Conservation (phyloP, 2,888 invertebrate genomes). For the Dorcus hopei region DNA sequence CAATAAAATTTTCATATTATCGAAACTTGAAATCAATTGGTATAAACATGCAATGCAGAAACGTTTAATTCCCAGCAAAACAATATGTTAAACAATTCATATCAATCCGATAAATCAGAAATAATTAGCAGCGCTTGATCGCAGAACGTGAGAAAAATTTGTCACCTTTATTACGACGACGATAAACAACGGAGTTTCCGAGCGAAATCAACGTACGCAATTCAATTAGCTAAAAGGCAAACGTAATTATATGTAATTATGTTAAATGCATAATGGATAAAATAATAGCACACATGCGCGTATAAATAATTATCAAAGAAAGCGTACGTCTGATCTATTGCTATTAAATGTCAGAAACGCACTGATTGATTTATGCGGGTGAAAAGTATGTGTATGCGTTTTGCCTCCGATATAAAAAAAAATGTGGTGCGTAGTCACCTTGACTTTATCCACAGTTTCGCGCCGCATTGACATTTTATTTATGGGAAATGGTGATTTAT, state of each 20-base stretch:
- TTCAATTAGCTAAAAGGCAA: not conserved
- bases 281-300: not conserved
- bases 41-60: too few relatives aligned
- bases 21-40: too few relatives aligned
- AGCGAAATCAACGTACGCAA: not conserved
- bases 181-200: not conserved
- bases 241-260: not conserved
- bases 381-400: not conserved
- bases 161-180: not conserved
- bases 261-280: slow-evolving; percentile 1
- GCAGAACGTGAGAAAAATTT: not conserved
- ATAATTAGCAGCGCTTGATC: too few relatives aligned
- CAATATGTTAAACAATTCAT: too few relatives aligned
- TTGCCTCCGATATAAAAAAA: not conserved
- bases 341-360: not conserved
- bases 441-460: not conserved
- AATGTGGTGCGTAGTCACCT: not conserved
- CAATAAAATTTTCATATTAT: too few relatives aligned
- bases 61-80: too few relatives aligned
- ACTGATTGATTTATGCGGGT: not conserved
- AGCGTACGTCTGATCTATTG: not conserved
- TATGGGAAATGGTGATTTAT: too few relatives aligned
- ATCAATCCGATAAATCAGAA: too few relatives aligned
- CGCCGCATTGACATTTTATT: too few relatives aligned
- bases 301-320: not conserved